Evolutionary conservation across 2,888 invertebrate species (phyloP), one percentile per base, ranked within the genome.

Genomic region (Nemotelus nigrinus): DNA sequence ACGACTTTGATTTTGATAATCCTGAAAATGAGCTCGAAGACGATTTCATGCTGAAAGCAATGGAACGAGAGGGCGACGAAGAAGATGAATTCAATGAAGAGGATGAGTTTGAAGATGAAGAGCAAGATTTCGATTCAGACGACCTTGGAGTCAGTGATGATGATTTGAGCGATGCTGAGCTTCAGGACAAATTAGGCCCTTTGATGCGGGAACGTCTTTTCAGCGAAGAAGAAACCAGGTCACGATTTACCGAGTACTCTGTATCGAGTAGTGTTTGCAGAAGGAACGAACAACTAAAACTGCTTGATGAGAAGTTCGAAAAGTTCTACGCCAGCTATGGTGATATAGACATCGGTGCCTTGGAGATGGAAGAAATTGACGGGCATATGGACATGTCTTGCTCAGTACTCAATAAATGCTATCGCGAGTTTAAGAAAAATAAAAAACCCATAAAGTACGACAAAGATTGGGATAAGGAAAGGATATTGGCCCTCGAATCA

Each of bases 351-450:
- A 90, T 97, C 41, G 98, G 97, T 0, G 93, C 96, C 0, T 85
- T 97, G n/a, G 96, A 97, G 83, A 90, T 93, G 82, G 97, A 97
- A 79, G 96, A 97, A 82, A 96, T 97, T 71, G 96, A 96, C 83
- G 97, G 87, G 0, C 81, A 83, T 6, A 85, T 87, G 83, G 84
- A 85, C 50, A 84, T 86, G 25, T 85, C 85, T 2, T 93, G 94
- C 80, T 90, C 92, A 2, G 87, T 93, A 81, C 88, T 97, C 71
- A 87, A 93, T 79, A 89, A 91, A 81, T 93, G 93, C 67, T 92
- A 93, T 0, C 90, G 93, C 68, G 93, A 96, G 85, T 95, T 94
- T 84, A 91, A 93, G 83, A 90, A 91, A 83, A 88, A 90, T 10
- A 87, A 88, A 82, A 85, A 89, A 64, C 85, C 87, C 25, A 86